Conservation (phyloP, 2,888 invertebrate species). For the Chromoteleia sp. region DNA sequence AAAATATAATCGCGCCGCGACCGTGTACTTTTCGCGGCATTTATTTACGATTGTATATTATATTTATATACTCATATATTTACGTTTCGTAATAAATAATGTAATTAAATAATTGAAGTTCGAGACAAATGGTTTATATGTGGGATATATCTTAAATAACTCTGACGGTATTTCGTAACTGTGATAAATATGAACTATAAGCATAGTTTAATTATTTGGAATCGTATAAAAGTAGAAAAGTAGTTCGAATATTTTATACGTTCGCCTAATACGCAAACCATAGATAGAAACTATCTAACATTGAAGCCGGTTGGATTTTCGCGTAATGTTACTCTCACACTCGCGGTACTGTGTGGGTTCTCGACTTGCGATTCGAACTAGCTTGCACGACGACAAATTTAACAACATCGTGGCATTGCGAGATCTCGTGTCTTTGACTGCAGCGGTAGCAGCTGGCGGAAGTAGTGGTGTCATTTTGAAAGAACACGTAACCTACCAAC, state of each 20-base stretch:
- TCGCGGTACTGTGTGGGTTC: slow-evolving; percentile 50
- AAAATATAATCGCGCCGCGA: too few species aligned
- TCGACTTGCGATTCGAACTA: slow-evolving; percentile 46
- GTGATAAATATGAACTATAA: too few species aligned
- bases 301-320: slow-evolving; percentile 50
- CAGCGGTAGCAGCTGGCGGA: slow-evolving; percentile 50
- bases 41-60: too few species aligned
- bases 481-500: slow-evolving; percentile 23
- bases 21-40: too few species aligned
- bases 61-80: too few species aligned
- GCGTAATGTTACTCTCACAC: slow-evolving; percentile 37
- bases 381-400: slow-evolving; percentile 52
- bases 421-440: slow-evolving; percentile 54
- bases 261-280: slow-evolving; percentile 14
- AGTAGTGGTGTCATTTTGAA: slow-evolving; percentile 45
- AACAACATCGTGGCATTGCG: slow-evolving; percentile 53
- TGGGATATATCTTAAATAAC: too few species aligned
- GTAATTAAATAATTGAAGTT: too few species aligned
- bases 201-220: too few species aligned
- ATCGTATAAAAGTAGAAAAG: not conserved
- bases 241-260: not conserved
- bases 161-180: too few species aligned
- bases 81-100: too few species aligned
- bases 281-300: slow-evolving; percentile 28
- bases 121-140: too few species aligned